Base-by-base conservation (phyloP, 2,113 vertebrate species). In the Daphoenositta chrysoptera region DNA sequence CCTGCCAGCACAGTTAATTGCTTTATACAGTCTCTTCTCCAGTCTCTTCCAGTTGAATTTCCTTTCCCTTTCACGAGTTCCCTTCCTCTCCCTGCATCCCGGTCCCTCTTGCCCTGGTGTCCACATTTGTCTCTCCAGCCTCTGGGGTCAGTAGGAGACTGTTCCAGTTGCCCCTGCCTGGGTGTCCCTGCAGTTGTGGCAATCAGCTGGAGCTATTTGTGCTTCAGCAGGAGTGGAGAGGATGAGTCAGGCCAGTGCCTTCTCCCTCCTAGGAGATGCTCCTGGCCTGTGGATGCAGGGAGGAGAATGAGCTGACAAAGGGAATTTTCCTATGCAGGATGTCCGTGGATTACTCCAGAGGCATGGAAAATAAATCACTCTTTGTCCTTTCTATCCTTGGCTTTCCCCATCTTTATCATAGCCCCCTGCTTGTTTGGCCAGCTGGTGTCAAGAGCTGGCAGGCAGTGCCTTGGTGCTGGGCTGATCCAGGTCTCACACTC, bases 121-220 rank as follows among this genome's bases (percentile, higher is more conserved):
- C 42, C 8, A 1, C 0, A 0, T 54, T 50, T 42, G 56, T 78
- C 19, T 35, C 19, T 54, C 37, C 24, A 39, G 16, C 14, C 64
- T 37, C 26, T 53, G 68, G 73, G 51, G 44, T 26, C 63, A 73
- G 51, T 10, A 6, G 61, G 61, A 40, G 21, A 8, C 37, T 0
- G 5, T 89, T 83, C 7, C 57, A 89, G 69, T 70, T 76, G n/a
- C 47, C 14, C 0, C 20, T 83, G 65, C 54, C 54, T 23, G 37
- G 22, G 22, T 15, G 6, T 64, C 63, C 28, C 56, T 4, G 12
- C 37, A 35, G 6, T 26, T 0, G 0, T 71, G 35, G 47, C 3
- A 3, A 13, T 58, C 68, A 64, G 35, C 70, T 83, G 71, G 23
- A 37, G 69, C 68, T 2, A 0, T 10, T 21, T 15, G 50, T 20